A percentile compares a stretch with the other conserved stretches of the same genome.
Evolutionary conservation across 2,113 vertebrate genomes (phyloP).

Genomic region (Alethe diademata): DNA sequence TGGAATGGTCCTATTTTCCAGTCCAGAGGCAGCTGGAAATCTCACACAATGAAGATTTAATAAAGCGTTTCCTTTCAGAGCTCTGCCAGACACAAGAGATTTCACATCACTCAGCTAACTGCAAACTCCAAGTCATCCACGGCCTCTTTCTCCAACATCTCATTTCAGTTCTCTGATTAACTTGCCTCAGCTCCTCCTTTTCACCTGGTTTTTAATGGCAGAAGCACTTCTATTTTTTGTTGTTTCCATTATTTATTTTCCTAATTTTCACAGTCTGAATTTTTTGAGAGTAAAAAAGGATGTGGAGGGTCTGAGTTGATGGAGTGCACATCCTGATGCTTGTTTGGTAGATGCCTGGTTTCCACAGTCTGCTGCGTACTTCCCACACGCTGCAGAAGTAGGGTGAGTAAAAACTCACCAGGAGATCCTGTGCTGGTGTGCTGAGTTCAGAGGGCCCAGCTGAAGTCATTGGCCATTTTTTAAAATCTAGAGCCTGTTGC

Average conservation of each 20-base stretch:
- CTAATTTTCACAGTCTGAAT: background rate
- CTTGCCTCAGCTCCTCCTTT: constrained; percentile 35
- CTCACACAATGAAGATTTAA: constrained; percentile 59
- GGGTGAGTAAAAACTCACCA: background rate
- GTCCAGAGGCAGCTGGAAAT: constrained; percentile 51
- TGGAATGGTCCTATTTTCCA: constrained; percentile 52
- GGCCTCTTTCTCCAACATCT: constrained; percentile 18
- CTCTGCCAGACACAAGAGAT: constrained; percentile 44
- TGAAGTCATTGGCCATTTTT: background rate
- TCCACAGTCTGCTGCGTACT: background rate
- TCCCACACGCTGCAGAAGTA: background rate
- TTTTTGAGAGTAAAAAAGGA: background rate
- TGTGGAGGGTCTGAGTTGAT: background rate
- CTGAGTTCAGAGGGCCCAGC: background rate
- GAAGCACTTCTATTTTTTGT: background rate
- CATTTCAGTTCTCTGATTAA: constrained; percentile 45
- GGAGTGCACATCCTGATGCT: background rate
- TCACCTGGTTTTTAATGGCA: constrained; percentile 34
- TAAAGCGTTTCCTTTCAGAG: constrained; percentile 58
- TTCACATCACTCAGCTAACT: constrained; percentile 41
- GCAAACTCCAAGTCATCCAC: constrained; percentile 4
- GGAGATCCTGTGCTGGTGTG: background rate
- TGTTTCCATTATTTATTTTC: background rate
- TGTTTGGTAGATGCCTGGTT: background rate
- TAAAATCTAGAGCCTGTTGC: background rate